A percentile compares a stretch with the other conserved stretches of the same genome.
Conservation (phyloP, 2,888 invertebrate genomes). For the Trichopria drosophilae region DNA sequence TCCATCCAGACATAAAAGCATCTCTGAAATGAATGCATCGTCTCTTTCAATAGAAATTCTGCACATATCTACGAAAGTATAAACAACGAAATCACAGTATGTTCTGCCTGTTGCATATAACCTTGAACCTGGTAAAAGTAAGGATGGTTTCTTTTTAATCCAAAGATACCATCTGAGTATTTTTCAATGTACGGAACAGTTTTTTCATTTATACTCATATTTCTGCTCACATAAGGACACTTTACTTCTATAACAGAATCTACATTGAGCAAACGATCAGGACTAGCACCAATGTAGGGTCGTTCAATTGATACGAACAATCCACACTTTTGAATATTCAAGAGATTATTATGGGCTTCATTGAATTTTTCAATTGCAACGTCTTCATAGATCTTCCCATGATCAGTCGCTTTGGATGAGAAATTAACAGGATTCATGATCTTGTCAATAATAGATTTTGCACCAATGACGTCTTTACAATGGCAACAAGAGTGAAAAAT, state of each 20-base stretch:
- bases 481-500: too few species aligned
- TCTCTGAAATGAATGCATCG: too few species aligned
- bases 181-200: slow-evolving; percentile 24
- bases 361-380: background rate
- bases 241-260: slow-evolving; percentile 1
- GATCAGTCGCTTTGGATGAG: background rate
- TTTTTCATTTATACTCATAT: slow-evolving; percentile 8
- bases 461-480: background rate
- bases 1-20: too few species aligned
- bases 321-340: too few species aligned
- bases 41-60: too few species aligned
- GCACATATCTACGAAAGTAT: too few species aligned
- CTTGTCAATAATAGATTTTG: background rate
- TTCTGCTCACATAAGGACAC: slow-evolving; percentile 3
- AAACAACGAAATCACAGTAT: too few species aligned
- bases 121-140: slow-evolving; percentile 27
- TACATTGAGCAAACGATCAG: background rate
- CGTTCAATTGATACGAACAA: background rate
- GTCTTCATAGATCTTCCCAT: background rate
- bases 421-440: slow-evolving; percentile 1
- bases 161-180: slow-evolving; percentile 2
- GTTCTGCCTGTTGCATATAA: slow-evolving; percentile 24
- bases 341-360: too few species aligned
- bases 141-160: slow-evolving; percentile 15
- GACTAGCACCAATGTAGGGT: slow-evolving; percentile 1